Evolutionary conservation across 2,113 vertebrate genomes (phyloP).

Genomic region (Barnardius zonarius): DNA sequence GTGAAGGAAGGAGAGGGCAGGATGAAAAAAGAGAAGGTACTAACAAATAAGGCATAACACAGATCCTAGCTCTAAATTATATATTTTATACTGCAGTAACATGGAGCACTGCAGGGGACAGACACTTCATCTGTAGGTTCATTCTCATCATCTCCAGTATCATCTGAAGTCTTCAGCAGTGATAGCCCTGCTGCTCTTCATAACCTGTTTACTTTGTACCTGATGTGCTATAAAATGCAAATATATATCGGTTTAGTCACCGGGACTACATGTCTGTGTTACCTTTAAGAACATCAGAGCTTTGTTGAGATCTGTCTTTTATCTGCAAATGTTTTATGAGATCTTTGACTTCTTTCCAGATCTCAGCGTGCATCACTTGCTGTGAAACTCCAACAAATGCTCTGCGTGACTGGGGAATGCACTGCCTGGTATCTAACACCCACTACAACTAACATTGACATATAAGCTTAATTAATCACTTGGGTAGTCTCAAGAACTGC

Average conservation of each 20-base stretch:
- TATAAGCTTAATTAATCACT: neutral
- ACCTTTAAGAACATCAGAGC: neutral
- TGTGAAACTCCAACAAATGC: neutral
- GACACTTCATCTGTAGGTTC: neutral
- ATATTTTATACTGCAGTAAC: neutral
- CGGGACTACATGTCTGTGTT: neutral
- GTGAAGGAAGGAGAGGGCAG: neutral
- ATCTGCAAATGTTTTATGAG: neutral
- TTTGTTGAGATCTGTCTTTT: constrained; percentile 7
- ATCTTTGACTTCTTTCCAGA: neutral
- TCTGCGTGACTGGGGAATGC: neutral
- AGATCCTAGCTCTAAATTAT: neutral
- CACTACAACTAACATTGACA: neutral
- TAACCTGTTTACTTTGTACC: neutral
- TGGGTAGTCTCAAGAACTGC: neutral
- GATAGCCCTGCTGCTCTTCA: neutral
- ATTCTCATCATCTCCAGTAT: neutral
- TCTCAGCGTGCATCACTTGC: neutral
- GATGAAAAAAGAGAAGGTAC: neutral
- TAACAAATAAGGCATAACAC: neutral
- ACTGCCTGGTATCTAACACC: neutral
- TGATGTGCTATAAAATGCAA: neutral
- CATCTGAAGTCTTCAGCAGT: neutral
- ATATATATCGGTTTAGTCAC: neutral
- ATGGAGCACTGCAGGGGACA: neutral